Evolutionary conservation across 2,888 invertebrate species (phyloP), one percentile per base, ranked within the genome.

Genomic region (Cylloceria caligata): DNA sequence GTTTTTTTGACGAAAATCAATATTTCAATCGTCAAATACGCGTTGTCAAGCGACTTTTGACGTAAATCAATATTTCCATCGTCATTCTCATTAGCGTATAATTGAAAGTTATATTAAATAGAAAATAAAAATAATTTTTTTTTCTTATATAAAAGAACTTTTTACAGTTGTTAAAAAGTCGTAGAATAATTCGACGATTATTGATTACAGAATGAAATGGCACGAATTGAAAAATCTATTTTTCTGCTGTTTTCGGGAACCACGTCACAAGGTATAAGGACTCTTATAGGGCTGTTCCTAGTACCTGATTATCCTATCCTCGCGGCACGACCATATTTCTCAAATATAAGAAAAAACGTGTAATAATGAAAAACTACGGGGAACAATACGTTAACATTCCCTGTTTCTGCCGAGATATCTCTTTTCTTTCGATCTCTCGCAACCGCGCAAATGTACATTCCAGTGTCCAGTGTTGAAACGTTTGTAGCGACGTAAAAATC

Each of bases 281-380:
- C 87, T 88, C 86, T 74, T 62, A 80, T 65, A 84, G 89, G 91
- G 84, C 91, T 90, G 91, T 91, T 91, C 89, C 91, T 91, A 88
- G 91, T 91, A 85, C 85, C 85, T 84, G 85, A 84, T 83, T 77
- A 74, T 81, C 82, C 83, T 77, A 80, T 85, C 83, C 85, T 80
- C 71, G 83, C 78, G 80, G 71, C 72, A 75, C 76, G 72, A 80
- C 83, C 68, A 76, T 80, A 45, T 36, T 55, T 71, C 60, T 64
- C 30, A 45, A n/a, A 71, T 65, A 47, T 30, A 39, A 19, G 34
- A 68, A 72, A 49, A 1, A 52, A 42, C 36, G 49, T 47, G 47
- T 7, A 69, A 24, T 39, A 11, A 57, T 47, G 19, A 57, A 45
- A 9, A 42, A 60, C 39, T 0, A 55, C 11, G 36, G 62, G 24